Evolutionary conservation across 2,888 invertebrate genomes (phyloP).

Genomic region (Heliconius ethilla): DNA sequence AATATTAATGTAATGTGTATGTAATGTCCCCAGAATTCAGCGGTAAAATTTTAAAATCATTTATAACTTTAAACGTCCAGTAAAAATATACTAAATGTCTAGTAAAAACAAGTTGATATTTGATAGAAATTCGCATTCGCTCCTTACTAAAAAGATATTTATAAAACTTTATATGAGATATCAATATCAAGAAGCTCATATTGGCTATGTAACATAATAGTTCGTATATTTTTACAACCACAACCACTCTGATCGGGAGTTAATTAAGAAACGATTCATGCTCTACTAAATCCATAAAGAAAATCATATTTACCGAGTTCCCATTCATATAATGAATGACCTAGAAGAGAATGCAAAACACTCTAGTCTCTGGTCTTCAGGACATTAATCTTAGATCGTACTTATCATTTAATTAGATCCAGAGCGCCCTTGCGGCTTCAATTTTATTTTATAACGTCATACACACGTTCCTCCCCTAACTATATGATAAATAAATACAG

Average conservation of each 20-base stretch:
- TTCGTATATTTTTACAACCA: constrained; percentile 18
- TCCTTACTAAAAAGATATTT: not conserved
- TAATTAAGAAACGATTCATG: constrained; percentile 28
- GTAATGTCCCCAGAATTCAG: too few species aligned
- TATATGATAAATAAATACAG: constrained; percentile 52
- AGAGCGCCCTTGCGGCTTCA: constrained; percentile 75
- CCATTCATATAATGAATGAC: constrained; percentile 39
- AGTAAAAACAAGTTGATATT: not conserved
- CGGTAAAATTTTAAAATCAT: too few species aligned
- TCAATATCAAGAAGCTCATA: not conserved
- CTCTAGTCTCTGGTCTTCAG: constrained; percentile 66
- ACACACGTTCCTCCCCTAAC: constrained; percentile 77
- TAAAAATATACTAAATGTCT: not conserved
- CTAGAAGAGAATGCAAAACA: constrained; percentile 42
- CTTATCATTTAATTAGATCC: constrained; percentile 82
- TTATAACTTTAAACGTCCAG: too few species aligned
- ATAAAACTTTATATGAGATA: not conserved
- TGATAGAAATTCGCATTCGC: not conserved
- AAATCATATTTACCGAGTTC: constrained; percentile 35
- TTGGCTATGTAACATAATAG: constrained; percentile 9
- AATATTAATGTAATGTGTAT: too few species aligned
- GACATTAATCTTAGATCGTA: constrained; percentile 77
- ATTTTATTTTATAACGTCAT: constrained; percentile 82
- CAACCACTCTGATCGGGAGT: not conserved
- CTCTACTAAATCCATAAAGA: constrained; percentile 33